Conservation (phyloP, 2,113 vertebrate species). For the Poicephalus meyeri region DNA sequence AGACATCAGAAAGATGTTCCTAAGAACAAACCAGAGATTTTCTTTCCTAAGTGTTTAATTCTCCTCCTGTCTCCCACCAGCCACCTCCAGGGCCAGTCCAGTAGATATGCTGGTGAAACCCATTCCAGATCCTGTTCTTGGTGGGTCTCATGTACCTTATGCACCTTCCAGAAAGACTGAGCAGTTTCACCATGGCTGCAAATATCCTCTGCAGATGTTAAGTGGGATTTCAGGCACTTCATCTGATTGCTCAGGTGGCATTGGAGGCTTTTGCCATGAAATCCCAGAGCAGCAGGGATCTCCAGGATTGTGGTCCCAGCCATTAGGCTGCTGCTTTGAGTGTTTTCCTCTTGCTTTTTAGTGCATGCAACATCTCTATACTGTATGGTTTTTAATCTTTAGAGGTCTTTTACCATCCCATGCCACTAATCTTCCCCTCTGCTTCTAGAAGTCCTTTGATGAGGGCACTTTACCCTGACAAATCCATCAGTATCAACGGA, state of each 20-base stretch:
- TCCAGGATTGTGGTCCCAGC: neutral
- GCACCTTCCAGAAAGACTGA: neutral
- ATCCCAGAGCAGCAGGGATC: neutral
- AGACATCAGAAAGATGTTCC: neutral
- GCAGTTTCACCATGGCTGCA: accelerated
- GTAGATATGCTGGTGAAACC: neutral
- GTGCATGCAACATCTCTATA: neutral
- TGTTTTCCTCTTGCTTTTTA: neutral
- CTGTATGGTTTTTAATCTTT: neutral
- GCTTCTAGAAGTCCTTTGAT: neutral
- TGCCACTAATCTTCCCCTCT: accelerated
- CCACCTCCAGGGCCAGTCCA: too few species aligned
- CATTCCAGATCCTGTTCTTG: neutral
- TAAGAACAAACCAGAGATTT: neutral
- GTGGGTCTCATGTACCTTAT: neutral
- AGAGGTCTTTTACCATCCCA: neutral
- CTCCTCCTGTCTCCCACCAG: neutral
- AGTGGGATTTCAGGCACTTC: neutral
- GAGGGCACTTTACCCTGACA: neutral
- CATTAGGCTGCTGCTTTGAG: neutral
- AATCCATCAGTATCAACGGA: neutral
- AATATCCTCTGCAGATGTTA: neutral
- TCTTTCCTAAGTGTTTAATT: neutral
- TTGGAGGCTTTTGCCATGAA: neutral
- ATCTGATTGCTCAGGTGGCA: neutral